Base-by-base conservation (phyloP, 2,888 invertebrate genomes). In the Aricia artaxerxes region DNA sequence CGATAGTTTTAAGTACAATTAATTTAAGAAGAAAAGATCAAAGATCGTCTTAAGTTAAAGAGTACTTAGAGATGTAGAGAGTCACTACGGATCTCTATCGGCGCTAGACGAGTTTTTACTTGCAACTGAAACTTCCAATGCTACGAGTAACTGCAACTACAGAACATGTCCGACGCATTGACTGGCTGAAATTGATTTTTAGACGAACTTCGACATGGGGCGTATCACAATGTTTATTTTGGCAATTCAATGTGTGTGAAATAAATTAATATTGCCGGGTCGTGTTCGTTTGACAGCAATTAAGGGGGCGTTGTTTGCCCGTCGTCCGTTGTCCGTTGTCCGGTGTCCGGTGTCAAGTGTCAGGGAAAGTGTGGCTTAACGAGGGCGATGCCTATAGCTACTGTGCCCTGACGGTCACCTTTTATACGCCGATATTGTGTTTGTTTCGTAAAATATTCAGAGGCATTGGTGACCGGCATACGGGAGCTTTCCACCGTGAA, bases 281-380 rank as follows among this genome's bases (percentile, higher is more conserved):
- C 80, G 53, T 78, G 80, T 77, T 73, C 80, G 81, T 78, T 81
- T 80, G 83, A 81, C 82, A 84, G 83, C 84, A 84, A 84, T 83
- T 83, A 83, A 79, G 83, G 82, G 69, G 82, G 83, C 49, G 49
- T 49, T 49, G 49, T 49, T 49, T 49, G 49, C 49, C 49, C 49
- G 49, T 49, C 83, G 81, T 81, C 82, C 35, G 83, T 82, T 81
- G 80, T 85, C 85, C 84, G 84, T 82, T 82, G 85, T 86, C 85
- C 84, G 84, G 82, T 82, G 85, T 84, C 86, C 87, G 86, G 86
- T 87, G 88, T 90, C 90, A 86, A 88, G 87, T 89, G 86, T 86
- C 87, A 82, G 84, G 75, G 81, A 77, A 79, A 78, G 78, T 79
- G 79, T 61, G 77, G 72, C 76, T 79, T 82, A 83, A 81, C 83